A percentile compares a stretch with the other conserved stretches of the same genome.
Evolutionary conservation across 2,888 invertebrate species (phyloP).

Genomic region (Anthrax anthrax): DNA sequence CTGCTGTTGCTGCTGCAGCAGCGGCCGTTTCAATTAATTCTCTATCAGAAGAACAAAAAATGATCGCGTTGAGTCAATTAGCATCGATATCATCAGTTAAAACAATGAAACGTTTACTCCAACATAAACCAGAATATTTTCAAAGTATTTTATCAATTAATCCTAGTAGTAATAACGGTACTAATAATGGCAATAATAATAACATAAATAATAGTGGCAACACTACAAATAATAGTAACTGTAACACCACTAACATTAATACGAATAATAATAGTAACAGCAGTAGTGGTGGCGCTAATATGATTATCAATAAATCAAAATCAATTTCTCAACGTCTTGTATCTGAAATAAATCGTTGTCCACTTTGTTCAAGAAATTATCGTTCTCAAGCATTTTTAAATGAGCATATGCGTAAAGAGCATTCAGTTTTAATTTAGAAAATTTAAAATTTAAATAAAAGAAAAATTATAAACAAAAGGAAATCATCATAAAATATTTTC

Average conservation of each 20-base stretch:
- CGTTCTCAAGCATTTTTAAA: constrained; percentile 32
- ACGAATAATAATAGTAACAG: too few relatives aligned
- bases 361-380: constrained; percentile 30
- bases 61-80: constrained; percentile 29
- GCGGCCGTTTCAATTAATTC: neutral
- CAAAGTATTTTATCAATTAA: neutral
- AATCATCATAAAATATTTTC: too few relatives aligned
- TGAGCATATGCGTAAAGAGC: constrained; percentile 34
- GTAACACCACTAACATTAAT: too few relatives aligned
- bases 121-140: neutral
- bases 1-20: constrained; percentile 1
- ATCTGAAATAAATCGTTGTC: constrained; percentile 28
- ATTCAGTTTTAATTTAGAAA: constrained; percentile 29
- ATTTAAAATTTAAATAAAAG: too few relatives aligned
- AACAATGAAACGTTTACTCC: constrained; percentile 18
- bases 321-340: neutral
- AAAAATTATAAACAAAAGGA: too few relatives aligned
- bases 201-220: too few relatives aligned
- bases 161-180: too few relatives aligned
- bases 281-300: too few relatives aligned
- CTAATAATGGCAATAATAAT: too few relatives aligned
- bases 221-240: too few relatives aligned
- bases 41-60: constrained; percentile 13
- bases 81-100: constrained; percentile 27
- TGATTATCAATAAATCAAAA: neutral